Evolutionary conservation across 2,888 invertebrate genomes (phyloP).

Genomic region (Ischnura elegans): DNA sequence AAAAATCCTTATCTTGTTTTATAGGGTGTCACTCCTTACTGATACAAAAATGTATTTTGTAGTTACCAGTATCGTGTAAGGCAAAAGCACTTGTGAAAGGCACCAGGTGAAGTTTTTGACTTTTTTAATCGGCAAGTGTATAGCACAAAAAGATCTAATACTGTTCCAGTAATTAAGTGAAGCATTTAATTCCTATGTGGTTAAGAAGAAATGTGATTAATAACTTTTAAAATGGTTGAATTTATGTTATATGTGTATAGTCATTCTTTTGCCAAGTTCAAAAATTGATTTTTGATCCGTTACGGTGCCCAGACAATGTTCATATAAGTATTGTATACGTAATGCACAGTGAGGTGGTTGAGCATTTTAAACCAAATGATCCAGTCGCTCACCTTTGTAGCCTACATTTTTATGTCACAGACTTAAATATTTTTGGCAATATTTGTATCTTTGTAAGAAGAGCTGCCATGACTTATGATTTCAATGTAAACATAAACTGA

Average conservation of each 20-base stretch:
- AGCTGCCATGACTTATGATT: constrained; percentile 41
- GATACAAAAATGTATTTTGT: constrained; percentile 67
- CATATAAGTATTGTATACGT: constrained; percentile 63
- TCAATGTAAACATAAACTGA: constrained; percentile 55
- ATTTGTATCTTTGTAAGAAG: constrained; percentile 65
- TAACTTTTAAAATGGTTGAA: constrained; percentile 52
- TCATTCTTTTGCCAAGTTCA: constrained; percentile 3
- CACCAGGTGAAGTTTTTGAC: constrained; percentile 49
- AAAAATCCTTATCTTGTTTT: constrained; percentile 54
- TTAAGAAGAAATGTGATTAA: constrained; percentile 58
- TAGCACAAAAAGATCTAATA: constrained; percentile 64
- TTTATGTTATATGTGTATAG: constrained; percentile 43
- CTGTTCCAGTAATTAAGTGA: constrained; percentile 63
- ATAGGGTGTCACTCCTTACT: constrained; percentile 63
- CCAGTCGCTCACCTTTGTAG: constrained; percentile 56
- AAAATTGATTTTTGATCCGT: constrained; percentile 44
- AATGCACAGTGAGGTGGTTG: constrained; percentile 61
- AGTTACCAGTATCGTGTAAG: constrained; percentile 65
- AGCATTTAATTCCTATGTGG: constrained; percentile 59
- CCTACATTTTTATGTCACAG: constrained; percentile 56
- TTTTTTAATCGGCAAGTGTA: constrained; percentile 61
- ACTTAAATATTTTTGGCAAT: constrained; percentile 62
- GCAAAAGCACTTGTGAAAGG: constrained; percentile 56
- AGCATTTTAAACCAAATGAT: constrained; percentile 43
- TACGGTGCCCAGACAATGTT: constrained; percentile 39